Evolutionary conservation across 2,888 invertebrate species (phyloP), one percentile per base, ranked within the genome.

Genomic region (Pseudolycoriella hygida): DNA sequence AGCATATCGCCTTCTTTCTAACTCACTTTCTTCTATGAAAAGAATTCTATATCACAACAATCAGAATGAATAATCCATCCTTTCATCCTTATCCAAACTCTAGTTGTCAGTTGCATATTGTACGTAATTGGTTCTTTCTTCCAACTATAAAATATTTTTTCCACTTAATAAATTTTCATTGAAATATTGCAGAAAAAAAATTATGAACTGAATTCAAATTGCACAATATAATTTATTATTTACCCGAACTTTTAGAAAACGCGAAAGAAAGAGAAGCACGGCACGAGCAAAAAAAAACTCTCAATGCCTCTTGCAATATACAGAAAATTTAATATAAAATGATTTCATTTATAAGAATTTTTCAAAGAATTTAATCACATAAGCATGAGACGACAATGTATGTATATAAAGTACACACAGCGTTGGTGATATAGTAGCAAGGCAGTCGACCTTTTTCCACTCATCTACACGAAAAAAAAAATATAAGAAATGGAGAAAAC

Each of bases 301-400:
- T 14, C 15, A 37, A 14, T 14, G 37, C 37, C 37, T 15, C n/a
- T 12, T 15, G 15, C 37, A 37, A 37, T 37, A 14, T 12, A 39
- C 39, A 39, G 14, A 39, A 39, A 39, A 39, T 39, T 39, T 39
- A 39, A 39, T 39, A 17, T 39, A 39, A 39, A 39, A 39, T 39
- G 14, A 39, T 39, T 39, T 39, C 14, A 39, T 39, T 39, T 39
- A 39, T 17, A 37, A 39, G 17, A 39, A 39, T 17, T 17, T 39
- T 17, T 17, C 39, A 39, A 39, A 39, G 39, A 39, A 39, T 39
- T 39, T 39, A 39, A 39, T 39, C 39, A 39, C 17, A 39, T 39
- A 39, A 39, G 39, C 39, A 17, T 39, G 39, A 14, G 17, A 39
- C 39, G 17, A 17, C 39, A 10, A 17, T 17, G 10, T 39, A 17